These are phyloP conservation scores for Brachionus rubens DNA, from an alignment of 1,140 invertebrate genomes.

Conservation along the genomic window DNA sequence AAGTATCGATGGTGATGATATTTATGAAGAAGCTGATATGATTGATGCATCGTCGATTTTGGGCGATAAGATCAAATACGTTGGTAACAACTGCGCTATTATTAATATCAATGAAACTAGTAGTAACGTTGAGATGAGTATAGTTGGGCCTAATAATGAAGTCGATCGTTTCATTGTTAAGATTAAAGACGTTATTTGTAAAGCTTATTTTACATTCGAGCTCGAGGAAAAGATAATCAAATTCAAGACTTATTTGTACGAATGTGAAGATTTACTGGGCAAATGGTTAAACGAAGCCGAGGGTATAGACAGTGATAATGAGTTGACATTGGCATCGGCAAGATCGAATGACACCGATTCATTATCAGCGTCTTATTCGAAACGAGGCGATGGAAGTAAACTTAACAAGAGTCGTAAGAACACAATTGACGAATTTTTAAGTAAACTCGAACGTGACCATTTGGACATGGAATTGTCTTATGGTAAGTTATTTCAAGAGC, in stretches of 20 bases:
- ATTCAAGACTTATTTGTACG: slow-evolving; percentile 45
- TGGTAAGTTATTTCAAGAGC: slow-evolving; percentile 41
- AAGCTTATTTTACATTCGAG: slow-evolving; percentile 46
- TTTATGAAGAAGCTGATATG: neutral
- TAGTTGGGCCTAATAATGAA: slow-evolving; percentile 31
- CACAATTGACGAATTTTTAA: slow-evolving; percentile 42
- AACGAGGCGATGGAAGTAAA: neutral
- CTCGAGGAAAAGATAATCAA: slow-evolving; percentile 41
- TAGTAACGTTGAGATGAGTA: slow-evolving; percentile 31
- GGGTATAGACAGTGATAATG: neutral
- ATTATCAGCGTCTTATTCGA: neutral
- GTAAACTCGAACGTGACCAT: slow-evolving; percentile 42
- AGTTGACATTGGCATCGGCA: slow-evolving; percentile 7
- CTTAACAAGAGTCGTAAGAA: slow-evolving; percentile 25
- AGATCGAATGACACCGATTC: slow-evolving; percentile 16
- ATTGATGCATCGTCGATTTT: neutral
- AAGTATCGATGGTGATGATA: neutral
- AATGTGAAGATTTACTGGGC: neutral
- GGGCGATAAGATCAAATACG: slow-evolving; percentile 25
- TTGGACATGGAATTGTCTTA: slow-evolving; percentile 44
- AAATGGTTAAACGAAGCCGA: slow-evolving; percentile 41
- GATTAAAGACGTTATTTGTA: slow-evolving; percentile 43
- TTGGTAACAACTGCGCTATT: slow-evolving; percentile 41
- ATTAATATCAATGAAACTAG: slow-evolving; percentile 30
- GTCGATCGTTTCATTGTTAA: slow-evolving; percentile 38